Base-by-base conservation (phyloP, 2,797 vertebrate species). In the Cossypha polioptera region DNA sequence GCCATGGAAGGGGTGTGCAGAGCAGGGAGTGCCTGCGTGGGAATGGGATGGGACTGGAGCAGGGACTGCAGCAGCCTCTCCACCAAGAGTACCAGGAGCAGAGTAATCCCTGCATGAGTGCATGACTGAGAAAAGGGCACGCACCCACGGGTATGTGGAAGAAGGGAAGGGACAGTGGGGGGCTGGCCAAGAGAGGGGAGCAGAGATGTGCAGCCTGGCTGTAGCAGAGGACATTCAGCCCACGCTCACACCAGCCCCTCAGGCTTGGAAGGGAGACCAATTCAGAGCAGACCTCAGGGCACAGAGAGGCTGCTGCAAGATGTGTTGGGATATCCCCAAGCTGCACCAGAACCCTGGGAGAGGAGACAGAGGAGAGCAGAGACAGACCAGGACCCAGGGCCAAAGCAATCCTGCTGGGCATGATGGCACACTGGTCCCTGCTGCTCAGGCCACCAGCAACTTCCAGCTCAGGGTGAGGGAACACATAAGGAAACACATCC, bases 21-120 rank as follows among this genome's bases (percentile, higher is more conserved):
- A 25, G 58, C 0, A 0, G 11, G 43, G 53, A 77, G 45, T 0
- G 0, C 24, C 57, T 45, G 65, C 0, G 0, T 16, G 8, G 48
- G 43, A 69, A 69, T 4, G 24, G 31, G 59, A 73, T 14, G 43
- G 7, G 40, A 21, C 25, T 25, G 31, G 35, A 7, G 36, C 25
- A 45, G 57, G 33, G 51, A 62, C 40, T 65, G 38, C 16, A 43
- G 66, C n/a, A 48, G 40, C 31, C 35, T 24, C 73, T 55, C 28
- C 61, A 33, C 45, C 74, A 36, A 31, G 19, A 62, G 31, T 61
- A 59, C 28, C 3, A 3, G 29, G 21, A 16, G 17, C 45, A 4
- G 2, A 83, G 50, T 11, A 45, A 59, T 7, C 54, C 36, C 62
- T 22, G 45, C 36, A 16, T 0, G 1, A 59, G 42, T 17, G 36